Evolutionary conservation across 2,797 vertebrate species (phyloP).

Genomic region (Thripadectes ignobilis): DNA sequence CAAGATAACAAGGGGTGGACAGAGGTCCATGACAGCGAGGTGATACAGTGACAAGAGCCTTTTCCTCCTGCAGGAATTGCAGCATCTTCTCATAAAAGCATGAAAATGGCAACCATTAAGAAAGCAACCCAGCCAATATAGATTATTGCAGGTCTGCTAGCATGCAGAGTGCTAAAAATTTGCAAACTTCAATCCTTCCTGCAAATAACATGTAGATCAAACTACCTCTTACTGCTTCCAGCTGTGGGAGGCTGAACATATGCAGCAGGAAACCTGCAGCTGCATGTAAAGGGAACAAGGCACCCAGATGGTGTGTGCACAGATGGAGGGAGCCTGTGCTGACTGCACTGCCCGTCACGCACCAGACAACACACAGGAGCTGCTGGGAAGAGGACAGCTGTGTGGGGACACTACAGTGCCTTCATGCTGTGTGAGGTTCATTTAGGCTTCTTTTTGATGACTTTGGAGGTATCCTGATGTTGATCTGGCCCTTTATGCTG

Average conservation of each 20-base stretch:
- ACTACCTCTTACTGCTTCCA: constrained; percentile 27
- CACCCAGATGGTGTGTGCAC: not conserved
- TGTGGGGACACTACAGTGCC: too few species aligned
- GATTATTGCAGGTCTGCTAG: not conserved
- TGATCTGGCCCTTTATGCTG: not conserved
- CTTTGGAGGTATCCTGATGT: not conserved
- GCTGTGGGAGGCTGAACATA: constrained; percentile 21
- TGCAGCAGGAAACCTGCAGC: constrained; percentile 2
- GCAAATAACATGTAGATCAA: not conserved
- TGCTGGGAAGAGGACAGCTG: not conserved
- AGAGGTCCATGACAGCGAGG: not conserved
- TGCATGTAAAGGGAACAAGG: not conserved
- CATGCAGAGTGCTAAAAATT: not conserved
- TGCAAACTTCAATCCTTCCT: not conserved
- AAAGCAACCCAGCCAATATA: not conserved
- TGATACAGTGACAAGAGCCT: not conserved
- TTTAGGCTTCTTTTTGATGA: not conserved
- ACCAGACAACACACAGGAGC: fast-evolving
- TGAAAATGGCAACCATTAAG: not conserved
- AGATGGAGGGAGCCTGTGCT: not conserved
- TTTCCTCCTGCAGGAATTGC: not conserved
- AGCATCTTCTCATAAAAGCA: not conserved
- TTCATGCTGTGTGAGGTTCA: not conserved
- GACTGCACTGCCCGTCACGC: fast-evolving
- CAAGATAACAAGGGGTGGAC: not conserved